A percentile compares a stretch with the other conserved stretches of the same genome.
phyloP scores from a whole-genome alignment of 1,140 invertebrate genomes.

The Drosophila asahinai region DNA sequence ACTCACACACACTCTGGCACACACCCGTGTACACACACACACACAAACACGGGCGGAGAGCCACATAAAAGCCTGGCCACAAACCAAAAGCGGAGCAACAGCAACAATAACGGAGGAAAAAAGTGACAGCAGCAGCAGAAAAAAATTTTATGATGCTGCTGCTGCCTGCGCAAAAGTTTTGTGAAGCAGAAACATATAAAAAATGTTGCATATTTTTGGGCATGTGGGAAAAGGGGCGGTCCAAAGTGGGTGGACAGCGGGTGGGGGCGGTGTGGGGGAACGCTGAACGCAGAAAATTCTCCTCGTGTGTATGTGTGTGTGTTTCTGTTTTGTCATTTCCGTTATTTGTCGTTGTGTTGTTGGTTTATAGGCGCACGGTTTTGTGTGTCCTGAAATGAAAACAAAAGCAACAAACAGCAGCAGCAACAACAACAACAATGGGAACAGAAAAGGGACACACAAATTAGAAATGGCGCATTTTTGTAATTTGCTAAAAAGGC shows the following conservation, averaged over 20 bases:
- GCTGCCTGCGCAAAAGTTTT: constrained; percentile 72
- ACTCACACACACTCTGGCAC: constrained; percentile 54
- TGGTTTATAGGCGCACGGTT: constrained; percentile 67
- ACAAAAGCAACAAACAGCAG: constrained; percentile 25
- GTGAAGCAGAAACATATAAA: constrained; percentile 83
- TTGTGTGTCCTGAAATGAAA: constrained; percentile 31
- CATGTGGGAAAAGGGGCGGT: constrained; percentile 35
- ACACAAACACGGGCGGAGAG: constrained; percentile 18
- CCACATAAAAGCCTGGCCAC: constrained; percentile 68
- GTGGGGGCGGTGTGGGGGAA: background rate
- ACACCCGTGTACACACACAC: constrained; percentile 31
- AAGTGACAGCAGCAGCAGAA: constrained; percentile 77
- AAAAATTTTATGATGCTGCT: constrained; percentile 78
- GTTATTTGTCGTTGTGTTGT: constrained; percentile 52
- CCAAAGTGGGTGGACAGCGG: constrained; percentile 5
- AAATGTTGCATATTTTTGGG: constrained; percentile 81
- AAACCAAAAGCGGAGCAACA: constrained; percentile 54
- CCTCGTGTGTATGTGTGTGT: constrained; percentile 11
- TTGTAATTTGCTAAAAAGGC: constrained; percentile 79
- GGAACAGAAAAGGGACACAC: constrained; percentile 23
- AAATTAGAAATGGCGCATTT: constrained; percentile 73
- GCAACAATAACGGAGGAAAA: constrained; percentile 58
- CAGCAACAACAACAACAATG: background rate
- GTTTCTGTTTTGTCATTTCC: constrained; percentile 50
- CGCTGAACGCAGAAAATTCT: constrained; percentile 48